These are phyloP conservation scores for Asbolus verrucosus DNA, from an alignment of 1,140 invertebrate genomes.

Conservation along the genomic window DNA sequence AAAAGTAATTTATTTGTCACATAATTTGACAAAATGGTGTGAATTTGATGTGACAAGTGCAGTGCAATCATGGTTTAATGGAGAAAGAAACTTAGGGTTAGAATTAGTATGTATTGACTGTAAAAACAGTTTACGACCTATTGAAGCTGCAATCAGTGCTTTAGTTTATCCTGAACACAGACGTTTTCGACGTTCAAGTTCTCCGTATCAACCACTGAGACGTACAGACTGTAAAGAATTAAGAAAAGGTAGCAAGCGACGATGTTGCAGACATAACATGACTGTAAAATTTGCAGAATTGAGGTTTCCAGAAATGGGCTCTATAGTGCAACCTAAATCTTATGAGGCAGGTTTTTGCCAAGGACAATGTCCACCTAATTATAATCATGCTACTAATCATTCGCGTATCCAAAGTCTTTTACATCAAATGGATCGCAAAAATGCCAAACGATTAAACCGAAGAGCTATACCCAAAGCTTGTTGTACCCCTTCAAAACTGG, in stretches of 20 bases:
- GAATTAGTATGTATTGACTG: constrained; percentile 68
- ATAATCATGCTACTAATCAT: constrained; percentile 79
- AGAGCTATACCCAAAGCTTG: constrained; percentile 72
- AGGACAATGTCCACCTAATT: constrained; percentile 77
- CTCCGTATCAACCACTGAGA: constrained; percentile 63
- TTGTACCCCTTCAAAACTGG: constrained; percentile 78
- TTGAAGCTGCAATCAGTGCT: constrained; percentile 63
- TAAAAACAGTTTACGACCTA: constrained; percentile 60
- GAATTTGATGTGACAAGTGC: constrained; percentile 70
- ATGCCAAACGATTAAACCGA: constrained; percentile 43
- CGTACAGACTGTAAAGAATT: constrained; percentile 67
- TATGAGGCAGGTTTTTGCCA: constrained; percentile 82
- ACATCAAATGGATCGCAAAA: constrained; percentile 69
- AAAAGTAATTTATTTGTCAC: constrained; percentile 56
- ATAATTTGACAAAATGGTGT: constrained; percentile 65
- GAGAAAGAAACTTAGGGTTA: constrained; percentile 66
- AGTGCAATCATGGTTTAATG: constrained; percentile 67
- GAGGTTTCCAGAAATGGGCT: constrained; percentile 69
- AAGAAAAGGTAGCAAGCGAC: constrained; percentile 66
- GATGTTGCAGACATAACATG: constrained; percentile 77
- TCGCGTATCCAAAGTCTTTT: constrained; percentile 79
- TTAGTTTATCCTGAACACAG: constrained; percentile 62
- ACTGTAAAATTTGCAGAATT: constrained; percentile 76
- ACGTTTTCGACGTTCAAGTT: constrained; percentile 54
- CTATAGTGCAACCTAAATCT: constrained; percentile 76